Percentiles rank a stretch among this genome's conserved stretches.
These are phyloP conservation scores for Delia radicum DNA, from an alignment of 1,140 invertebrate species.

Conservation along the genomic window DNA sequence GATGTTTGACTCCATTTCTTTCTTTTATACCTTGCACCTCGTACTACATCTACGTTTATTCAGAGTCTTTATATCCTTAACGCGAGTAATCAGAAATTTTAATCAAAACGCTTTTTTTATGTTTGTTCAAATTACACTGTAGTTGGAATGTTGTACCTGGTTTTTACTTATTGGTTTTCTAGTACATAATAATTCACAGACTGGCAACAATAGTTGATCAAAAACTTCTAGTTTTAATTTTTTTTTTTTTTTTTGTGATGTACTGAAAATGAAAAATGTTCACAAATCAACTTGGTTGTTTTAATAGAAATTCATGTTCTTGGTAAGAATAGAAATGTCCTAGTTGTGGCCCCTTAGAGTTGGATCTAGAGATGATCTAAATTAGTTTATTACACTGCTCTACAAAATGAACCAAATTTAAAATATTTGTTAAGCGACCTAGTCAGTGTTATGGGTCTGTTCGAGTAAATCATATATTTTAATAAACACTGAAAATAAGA, in stretches of 20 bases:
- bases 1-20: not conserved
- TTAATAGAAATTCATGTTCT: not conserved
- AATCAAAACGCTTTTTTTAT: conserved; percentile 5
- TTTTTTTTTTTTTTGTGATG: too few species aligned
- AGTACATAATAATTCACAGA: not conserved
- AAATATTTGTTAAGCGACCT: too few species aligned
- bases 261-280: not conserved
- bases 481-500: too few species aligned
- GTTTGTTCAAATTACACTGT: conserved; percentile 6
- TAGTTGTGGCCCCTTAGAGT: too few species aligned
- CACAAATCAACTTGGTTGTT: not conserved
- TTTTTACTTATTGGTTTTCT: not conserved
- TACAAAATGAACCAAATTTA: too few species aligned
- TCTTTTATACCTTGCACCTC: not conserved
- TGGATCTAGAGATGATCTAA: too few species aligned
- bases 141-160: not conserved
- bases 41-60: not conserved
- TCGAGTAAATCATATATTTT: too few species aligned
- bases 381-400: too few species aligned
- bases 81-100: conserved; percentile 22
- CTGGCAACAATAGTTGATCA: not conserved
- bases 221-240: not conserved
- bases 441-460: too few species aligned
- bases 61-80: not conserved
- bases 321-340: too few species aligned